A percentile compares a stretch with the other conserved stretches of the same genome.
Evolutionary conservation across 2,888 invertebrate genomes (phyloP).

Genomic region (Leucoma salicis): DNA sequence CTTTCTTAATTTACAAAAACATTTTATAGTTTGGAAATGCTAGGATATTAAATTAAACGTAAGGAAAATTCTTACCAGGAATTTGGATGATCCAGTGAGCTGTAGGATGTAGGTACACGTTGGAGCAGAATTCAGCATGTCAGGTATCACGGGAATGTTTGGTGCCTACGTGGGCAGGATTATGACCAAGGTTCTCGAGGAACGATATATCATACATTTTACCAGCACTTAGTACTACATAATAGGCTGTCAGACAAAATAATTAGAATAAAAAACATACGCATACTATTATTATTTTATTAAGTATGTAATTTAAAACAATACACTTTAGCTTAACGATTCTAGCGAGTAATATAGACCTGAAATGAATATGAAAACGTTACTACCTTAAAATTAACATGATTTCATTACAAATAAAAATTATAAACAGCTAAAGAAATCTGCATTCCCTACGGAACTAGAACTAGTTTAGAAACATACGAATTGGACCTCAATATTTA

Average conservation of each 20-base stretch:
- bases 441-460: conserved; percentile 60
- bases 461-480: conserved; percentile 72
- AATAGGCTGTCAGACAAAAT: conserved; percentile 27
- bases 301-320: conserved; percentile 72
- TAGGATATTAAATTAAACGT: conserved; percentile 73
- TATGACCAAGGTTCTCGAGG: conserved; percentile 77
- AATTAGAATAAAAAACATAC: conserved; percentile 44
- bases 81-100: conserved; percentile 76
- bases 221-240: conserved; percentile 50
- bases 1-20: conserved; percentile 12
- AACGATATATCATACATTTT: conserved; percentile 43
- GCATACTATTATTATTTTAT: conserved; percentile 66
- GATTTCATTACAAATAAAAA: conserved; percentile 69
- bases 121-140: conserved; percentile 67
- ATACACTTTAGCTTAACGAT: conserved; percentile 76
- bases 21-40: conserved; percentile 42
- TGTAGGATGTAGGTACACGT: conserved; percentile 77
- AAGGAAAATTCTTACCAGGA: conserved; percentile 80
- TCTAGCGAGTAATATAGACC: conserved; percentile 77
- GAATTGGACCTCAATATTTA: conserved; percentile 79
- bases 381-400: conserved; percentile 74
- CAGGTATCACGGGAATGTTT: conserved; percentile 75
- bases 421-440: conserved; percentile 47
- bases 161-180: conserved; percentile 69
- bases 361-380: conserved; percentile 69